phyloP scores from a whole-genome alignment of 2,797 vertebrate genomes.

The Peromyscus eremicus region DNA sequence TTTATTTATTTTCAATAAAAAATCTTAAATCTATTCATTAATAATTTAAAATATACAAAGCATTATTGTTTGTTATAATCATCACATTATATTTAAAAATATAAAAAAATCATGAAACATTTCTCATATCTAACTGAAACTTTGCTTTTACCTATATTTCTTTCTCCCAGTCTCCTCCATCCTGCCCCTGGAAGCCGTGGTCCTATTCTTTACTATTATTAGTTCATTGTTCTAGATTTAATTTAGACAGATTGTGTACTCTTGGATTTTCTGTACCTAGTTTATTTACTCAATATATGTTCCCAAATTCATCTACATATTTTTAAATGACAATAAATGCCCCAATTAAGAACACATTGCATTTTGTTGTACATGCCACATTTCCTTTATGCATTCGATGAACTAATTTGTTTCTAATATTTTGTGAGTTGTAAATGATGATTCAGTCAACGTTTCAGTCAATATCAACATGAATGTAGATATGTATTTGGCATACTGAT shows the following conservation, averaged over 20 bases:
- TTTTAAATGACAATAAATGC: background rate
- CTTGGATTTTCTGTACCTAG: background rate
- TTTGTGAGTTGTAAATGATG: background rate
- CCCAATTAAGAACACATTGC: background rate
- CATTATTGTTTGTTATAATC: background rate
- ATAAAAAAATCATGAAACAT: background rate
- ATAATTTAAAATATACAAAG: background rate
- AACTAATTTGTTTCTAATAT: background rate
- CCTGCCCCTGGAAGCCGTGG: no score
- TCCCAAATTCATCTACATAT: background rate
- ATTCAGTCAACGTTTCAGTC: background rate
- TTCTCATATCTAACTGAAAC: background rate
- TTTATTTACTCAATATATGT: background rate
- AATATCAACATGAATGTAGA: background rate
- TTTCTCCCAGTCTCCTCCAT: background rate
- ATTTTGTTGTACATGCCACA: background rate
- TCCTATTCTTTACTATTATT: background rate
- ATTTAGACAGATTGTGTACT: background rate
- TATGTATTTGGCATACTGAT: background rate
- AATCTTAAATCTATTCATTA: background rate
- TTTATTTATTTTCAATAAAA: background rate
- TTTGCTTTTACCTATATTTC: background rate
- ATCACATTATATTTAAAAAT: background rate
- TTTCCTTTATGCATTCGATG: background rate
- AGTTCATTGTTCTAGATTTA: background rate